Percentiles rank a stretch among this genome's conserved stretches.
These are phyloP conservation scores for Tenthredo livida DNA, from an alignment of 2,888 invertebrate species.

Conservation along the genomic window DNA sequence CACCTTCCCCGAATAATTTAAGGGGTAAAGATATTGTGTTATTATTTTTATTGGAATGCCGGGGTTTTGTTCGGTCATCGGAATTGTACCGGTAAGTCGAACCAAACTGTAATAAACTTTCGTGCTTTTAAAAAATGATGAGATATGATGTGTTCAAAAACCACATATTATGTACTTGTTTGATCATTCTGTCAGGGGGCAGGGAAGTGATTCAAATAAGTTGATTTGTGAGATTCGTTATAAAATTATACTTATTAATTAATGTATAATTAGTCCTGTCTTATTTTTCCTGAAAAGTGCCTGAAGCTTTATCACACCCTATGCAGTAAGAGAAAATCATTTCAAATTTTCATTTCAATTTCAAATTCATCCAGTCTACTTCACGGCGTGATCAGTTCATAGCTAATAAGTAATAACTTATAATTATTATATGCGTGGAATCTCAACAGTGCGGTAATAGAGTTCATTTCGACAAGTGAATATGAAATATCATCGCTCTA, in stretches of 20 bases:
- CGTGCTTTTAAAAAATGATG: background rate
- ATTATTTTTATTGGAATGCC: background rate
- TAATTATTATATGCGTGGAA: no score
- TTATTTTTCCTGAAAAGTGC: background rate
- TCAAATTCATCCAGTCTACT: no score
- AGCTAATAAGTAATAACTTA: no score
- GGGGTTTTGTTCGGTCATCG: background rate
- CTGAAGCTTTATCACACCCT: background rate
- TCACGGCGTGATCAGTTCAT: no score
- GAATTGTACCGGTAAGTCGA: constrained; percentile 1
- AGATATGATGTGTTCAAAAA: no score
- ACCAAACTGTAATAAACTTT: background rate
- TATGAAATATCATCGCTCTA: background rate
- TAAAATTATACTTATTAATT: no score
- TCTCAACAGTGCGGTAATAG: background rate
- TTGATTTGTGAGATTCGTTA: no score
- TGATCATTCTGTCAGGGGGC: no score
- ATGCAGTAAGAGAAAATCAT: no score
- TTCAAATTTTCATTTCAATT: no score
- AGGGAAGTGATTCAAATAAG: no score
- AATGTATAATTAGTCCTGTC: background rate
- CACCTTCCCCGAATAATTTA: background rate
- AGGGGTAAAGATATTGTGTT: background rate
- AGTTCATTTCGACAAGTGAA: background rate
- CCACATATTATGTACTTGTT: no score